A percentile compares a stretch with the other conserved stretches of the same genome.
phyloP scores from a whole-genome alignment of 2,113 vertebrate species.

The Cynocephalus volans region DNA sequence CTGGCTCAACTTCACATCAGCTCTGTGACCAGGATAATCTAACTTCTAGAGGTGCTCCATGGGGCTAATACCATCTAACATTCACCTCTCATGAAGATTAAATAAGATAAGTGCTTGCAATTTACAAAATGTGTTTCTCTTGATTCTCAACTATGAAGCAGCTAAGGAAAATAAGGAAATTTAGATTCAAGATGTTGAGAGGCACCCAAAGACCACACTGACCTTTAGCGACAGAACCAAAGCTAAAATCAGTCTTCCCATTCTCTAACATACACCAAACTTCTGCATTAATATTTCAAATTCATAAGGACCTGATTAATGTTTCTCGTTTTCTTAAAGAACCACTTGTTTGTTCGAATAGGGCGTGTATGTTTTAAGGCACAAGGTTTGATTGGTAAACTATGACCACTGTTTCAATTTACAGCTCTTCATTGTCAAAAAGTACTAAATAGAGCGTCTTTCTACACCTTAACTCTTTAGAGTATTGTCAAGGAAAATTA shows the following conservation, averaged over 20 bases:
- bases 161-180: not conserved
- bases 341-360: not conserved
- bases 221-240: not conserved
- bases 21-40: not conserved
- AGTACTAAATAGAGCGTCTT: not conserved
- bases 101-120: not conserved
- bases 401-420: not conserved
- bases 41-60: not conserved
- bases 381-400: not conserved
- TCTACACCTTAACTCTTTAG: not conserved
- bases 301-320: not conserved
- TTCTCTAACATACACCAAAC: not conserved
- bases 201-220: not conserved
- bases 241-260: not conserved
- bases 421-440: not conserved
- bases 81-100: not conserved
- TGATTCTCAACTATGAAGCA: not conserved
- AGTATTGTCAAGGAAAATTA: not conserved
- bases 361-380: not conserved
- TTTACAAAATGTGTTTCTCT: not conserved
- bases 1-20: not conserved
- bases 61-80: not conserved
- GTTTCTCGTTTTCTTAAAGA: not conserved
- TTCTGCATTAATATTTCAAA: not conserved
- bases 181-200: not conserved